Evolutionary conservation across 2,113 vertebrate genomes (phyloP), one percentile per base, ranked within the genome.

Genomic region (Triplophysa tibetana): DNA sequence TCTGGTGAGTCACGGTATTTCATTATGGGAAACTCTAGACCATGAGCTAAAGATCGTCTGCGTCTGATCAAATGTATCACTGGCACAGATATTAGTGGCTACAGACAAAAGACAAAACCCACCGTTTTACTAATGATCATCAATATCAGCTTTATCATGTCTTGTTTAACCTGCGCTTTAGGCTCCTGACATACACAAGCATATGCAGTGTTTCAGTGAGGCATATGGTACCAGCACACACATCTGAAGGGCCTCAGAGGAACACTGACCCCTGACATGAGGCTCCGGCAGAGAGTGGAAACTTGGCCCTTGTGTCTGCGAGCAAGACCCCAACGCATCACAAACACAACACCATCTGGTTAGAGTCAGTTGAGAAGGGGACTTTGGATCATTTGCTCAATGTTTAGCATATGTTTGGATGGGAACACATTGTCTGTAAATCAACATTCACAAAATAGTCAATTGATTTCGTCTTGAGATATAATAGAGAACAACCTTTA

Each of bases 1-100:
- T 87, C 45, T 68, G 82, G 81, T 90, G 85, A 91, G 86, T 90
- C 89, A 91, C 85, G 64, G 76, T 80, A 77, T 88, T 88, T 88
- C 80, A 87, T 76, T 64, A 50, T 33, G 61, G 6, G 58, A 16
- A 41, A 75, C 65, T 82, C 33, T 54, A 24, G 33, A 33, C 58
- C 73, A 63, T 64, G 54, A 50, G 50, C 41, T 52, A 29, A 56
- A 48, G 48, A 54, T 52, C 5, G 19, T 54, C 50, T 48, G 38
- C 60, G 66, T 68, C 75, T 63, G 60, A 62, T 79, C 52, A 48
- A 29, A 67, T 12, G 3, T 43, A 61, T 33, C 41, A 81, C 6
- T 33, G 58, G 38, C 48, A 52, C n/a, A 2, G 17, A 1, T 26
- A 21, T 19, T 74, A 56, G 48, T 19, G 48, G 7, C n/a, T 1